Conservation (phyloP, 2,797 vertebrate species). For the Iguana delicatissima region DNA sequence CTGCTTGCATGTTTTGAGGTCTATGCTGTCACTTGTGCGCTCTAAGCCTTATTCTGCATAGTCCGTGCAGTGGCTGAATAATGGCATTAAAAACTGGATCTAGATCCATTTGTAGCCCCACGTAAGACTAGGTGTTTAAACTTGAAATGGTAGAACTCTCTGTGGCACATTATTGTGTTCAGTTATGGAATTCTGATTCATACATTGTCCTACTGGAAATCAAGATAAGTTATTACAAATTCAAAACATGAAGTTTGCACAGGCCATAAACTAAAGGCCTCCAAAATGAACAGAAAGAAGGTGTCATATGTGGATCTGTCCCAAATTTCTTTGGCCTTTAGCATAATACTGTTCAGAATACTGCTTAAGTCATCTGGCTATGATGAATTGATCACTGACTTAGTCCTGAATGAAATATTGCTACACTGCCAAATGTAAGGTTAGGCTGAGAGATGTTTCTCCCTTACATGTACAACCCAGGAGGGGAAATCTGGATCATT, state of each 20-base stretch:
- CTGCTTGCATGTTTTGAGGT: not conserved
- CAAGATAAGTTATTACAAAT: slow-evolving; percentile 22
- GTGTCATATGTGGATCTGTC: slow-evolving; percentile 48
- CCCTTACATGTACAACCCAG: not conserved
- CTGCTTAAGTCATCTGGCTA: slow-evolving; percentile 39
- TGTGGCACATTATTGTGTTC: not conserved
- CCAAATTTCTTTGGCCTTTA: slow-evolving; percentile 60
- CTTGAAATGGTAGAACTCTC: not conserved
- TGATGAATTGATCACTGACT: slow-evolving; percentile 41
- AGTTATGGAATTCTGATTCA: slow-evolving; percentile 67
- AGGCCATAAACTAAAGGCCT: slow-evolving; percentile 57
- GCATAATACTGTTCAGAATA: slow-evolving; percentile 61
- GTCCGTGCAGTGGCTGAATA: not conserved
- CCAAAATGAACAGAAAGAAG: slow-evolving; percentile 61
- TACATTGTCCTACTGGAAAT: slow-evolving; percentile 59
- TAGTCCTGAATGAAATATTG: not conserved
- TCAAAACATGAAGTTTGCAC: slow-evolving; percentile 40
- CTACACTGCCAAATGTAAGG: not conserved
- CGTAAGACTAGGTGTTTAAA: not conserved
- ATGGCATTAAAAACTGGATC: not conserved
- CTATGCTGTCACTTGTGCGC: not conserved
- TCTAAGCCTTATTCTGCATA: not conserved
- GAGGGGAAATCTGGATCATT: not conserved
- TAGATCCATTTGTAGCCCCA: not conserved
- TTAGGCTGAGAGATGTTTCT: not conserved